Percentiles rank a stretch among this genome's conserved stretches.
phyloP scores from a whole-genome alignment of 2,888 invertebrate genomes.

The Gordius sp. region DNA sequence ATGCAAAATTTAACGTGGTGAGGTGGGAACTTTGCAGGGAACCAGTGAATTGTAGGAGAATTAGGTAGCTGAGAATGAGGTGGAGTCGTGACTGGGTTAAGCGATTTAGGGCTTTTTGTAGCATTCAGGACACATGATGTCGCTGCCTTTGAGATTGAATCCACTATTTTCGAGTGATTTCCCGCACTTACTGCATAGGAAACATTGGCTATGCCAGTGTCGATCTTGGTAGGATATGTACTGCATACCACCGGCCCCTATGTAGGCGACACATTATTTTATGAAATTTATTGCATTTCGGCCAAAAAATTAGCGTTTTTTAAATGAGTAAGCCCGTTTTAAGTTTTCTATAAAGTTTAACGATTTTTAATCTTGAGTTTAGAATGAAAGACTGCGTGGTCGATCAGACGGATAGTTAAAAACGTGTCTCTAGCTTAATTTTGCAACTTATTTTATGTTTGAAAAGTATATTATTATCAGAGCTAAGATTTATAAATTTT shows the following conservation, averaged over 20 bases:
- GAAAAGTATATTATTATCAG: too few species aligned
- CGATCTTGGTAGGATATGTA: constrained; percentile 97
- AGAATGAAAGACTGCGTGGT: too few species aligned
- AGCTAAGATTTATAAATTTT: too few species aligned
- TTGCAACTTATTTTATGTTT: too few species aligned
- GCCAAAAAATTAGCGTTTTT: not conserved
- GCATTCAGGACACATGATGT: constrained; percentile 92
- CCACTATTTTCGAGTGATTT: constrained; percentile 77
- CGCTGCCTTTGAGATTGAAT: constrained; percentile 79
- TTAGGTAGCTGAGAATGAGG: too few species aligned
- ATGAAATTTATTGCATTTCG: not conserved
- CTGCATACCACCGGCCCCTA: constrained; percentile 76
- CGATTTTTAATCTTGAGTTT: too few species aligned
- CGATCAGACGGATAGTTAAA: too few species aligned
- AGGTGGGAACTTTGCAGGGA: too few species aligned
- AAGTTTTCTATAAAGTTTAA: too few species aligned
- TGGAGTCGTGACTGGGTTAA: too few species aligned
- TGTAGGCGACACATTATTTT: constrained; percentile 20
- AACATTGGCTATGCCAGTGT: constrained; percentile 98
- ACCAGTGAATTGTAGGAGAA: too few species aligned
- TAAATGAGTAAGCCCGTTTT: not conserved
- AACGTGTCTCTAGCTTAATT: too few species aligned
- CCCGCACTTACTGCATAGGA: constrained; percentile 79
- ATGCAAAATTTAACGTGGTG: not conserved
- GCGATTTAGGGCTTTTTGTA: constrained; percentile 67